phyloP scores from a whole-genome alignment of 1,140 invertebrate species.

The Drosophila parvula region DNA sequence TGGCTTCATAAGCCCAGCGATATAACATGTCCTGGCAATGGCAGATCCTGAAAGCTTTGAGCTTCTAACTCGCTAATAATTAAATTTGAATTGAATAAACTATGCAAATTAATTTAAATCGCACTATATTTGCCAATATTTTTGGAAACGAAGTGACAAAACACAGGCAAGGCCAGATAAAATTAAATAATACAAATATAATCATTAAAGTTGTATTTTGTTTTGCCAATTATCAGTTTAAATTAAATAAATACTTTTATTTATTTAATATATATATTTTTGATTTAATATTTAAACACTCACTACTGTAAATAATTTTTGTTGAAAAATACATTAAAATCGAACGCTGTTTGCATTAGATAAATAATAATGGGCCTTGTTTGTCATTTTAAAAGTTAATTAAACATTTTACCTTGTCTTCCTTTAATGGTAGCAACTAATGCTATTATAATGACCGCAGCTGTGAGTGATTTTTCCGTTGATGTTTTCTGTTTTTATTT shows the following conservation, averaged over 20 bases:
- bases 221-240: background rate
- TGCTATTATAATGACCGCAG: conserved; percentile 9
- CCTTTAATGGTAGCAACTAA: background rate
- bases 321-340: background rate
- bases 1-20: conserved; percentile 11
- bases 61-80: conserved; percentile 16
- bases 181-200: background rate
- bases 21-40: background rate
- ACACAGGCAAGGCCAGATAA: background rate
- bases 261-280: background rate
- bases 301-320: background rate
- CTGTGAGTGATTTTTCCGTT: conserved; percentile 4
- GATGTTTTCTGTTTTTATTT: background rate
- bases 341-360: background rate
- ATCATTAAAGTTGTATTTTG: background rate
- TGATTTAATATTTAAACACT: background rate
- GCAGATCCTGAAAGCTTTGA: conserved; percentile 3
- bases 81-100: conserved; percentile 28
- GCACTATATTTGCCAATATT: conserved; percentile 3
- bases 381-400: conserved; percentile 2
- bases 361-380: conserved; percentile 3
- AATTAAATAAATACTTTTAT: background rate
- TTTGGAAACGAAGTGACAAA: conserved; percentile 7
- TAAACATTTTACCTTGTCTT: background rate
- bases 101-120: conserved; percentile 29